Percentiles rank a stretch among this genome's conserved stretches.
phyloP scores from a whole-genome alignment of 2,888 invertebrate genomes.

The Rosalia funebris region DNA sequence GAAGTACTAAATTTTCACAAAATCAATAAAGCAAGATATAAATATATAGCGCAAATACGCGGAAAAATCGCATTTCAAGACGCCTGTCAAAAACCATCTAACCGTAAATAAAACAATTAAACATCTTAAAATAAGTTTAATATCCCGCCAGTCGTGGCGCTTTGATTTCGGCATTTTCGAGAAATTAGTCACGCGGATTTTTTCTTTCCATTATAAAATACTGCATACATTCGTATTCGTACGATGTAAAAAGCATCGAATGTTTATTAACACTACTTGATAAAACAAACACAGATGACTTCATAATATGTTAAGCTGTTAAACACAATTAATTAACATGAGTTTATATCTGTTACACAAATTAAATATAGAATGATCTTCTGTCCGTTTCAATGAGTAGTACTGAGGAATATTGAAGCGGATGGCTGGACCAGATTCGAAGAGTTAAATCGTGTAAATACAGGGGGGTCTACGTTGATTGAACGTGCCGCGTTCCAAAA shows the following conservation, averaged over 20 bases:
- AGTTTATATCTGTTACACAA: slow-evolving; percentile 18
- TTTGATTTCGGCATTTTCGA: background rate
- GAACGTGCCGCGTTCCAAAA: too few species aligned
- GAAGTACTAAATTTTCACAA: background rate
- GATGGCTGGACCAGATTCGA: background rate
- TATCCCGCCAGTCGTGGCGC: background rate
- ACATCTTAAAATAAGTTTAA: background rate
- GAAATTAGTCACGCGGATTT: background rate
- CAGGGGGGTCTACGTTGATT: too few species aligned
- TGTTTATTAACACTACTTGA: slow-evolving; percentile 20
- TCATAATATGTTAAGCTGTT: slow-evolving; percentile 23
- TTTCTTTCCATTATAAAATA: slow-evolving; percentile 1
- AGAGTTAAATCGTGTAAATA: too few species aligned
- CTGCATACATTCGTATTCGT: slow-evolving; percentile 13
- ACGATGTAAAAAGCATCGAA: slow-evolving; percentile 15
- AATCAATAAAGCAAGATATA: slow-evolving; percentile 3
- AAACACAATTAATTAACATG: slow-evolving; percentile 18
- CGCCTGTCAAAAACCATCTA: background rate
- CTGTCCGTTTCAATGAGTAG: slow-evolving; percentile 11
- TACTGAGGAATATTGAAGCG: slow-evolving; percentile 3
- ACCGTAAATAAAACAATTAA: background rate
- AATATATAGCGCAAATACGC: background rate
- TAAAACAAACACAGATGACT: slow-evolving; percentile 26
- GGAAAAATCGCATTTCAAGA: background rate
- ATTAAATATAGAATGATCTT: slow-evolving; percentile 14